phyloP scores from a whole-genome alignment of 1,140 invertebrate species.

The Chymomyza costata region DNA sequence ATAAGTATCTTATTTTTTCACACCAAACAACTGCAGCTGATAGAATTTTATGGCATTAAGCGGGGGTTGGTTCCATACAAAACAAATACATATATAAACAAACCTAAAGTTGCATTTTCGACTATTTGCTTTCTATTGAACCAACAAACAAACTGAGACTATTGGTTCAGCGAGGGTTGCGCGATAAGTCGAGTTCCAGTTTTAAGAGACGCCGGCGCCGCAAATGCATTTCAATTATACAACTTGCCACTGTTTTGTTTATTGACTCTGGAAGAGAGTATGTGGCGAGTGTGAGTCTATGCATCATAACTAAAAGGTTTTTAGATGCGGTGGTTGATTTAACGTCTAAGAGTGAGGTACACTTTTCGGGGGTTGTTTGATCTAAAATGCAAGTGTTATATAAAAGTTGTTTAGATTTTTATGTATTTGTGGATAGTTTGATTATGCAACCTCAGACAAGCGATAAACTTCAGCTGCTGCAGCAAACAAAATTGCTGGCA shows the following conservation, averaged over 20 bases:
- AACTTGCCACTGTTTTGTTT: slow-evolving; percentile 69
- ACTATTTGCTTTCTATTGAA: slow-evolving; percentile 9
- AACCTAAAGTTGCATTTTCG: slow-evolving; percentile 26
- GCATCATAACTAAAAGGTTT: slow-evolving; percentile 48
- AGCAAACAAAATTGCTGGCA: slow-evolving; percentile 33
- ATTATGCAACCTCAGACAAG: slow-evolving; percentile 53
- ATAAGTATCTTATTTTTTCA: slow-evolving; percentile 22
- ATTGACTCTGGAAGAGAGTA: slow-evolving; percentile 48
- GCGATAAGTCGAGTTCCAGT: slow-evolving; percentile 55
- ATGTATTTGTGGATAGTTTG: slow-evolving; percentile 41
- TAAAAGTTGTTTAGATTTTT: too few relatives aligned
- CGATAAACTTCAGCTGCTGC: slow-evolving; percentile 44
- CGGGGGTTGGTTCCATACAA: slow-evolving; percentile 32
- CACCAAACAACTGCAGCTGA: slow-evolving; percentile 55
- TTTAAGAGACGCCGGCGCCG: too few relatives aligned
- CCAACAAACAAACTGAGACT: slow-evolving; percentile 20
- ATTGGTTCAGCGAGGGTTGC: slow-evolving; percentile 32
- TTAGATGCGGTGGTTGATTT: slow-evolving; percentile 59
- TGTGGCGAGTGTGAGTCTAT: slow-evolving; percentile 17
- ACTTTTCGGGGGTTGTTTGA: slow-evolving; percentile 31
- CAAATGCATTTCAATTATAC: slow-evolving; percentile 62
- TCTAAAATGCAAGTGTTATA: slow-evolving; percentile 37
- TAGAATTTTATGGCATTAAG: slow-evolving; percentile 46
- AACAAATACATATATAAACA: slow-evolving; percentile 15
- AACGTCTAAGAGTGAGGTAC: slow-evolving; percentile 9